Conservation (phyloP, 2,888 invertebrate genomes). For the Lysandra bellargus region DNA sequence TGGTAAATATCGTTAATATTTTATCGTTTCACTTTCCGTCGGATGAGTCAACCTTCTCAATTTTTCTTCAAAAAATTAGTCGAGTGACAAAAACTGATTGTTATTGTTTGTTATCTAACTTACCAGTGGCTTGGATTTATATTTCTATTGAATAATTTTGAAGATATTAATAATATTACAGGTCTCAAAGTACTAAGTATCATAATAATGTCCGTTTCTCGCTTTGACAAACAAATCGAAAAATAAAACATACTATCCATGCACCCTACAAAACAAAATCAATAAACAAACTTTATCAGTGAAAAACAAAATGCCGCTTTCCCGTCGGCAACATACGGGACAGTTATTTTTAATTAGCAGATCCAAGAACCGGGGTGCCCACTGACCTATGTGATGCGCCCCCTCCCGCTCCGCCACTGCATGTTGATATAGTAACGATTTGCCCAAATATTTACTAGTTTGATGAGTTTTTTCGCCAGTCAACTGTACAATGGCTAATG, state of each 20-base stretch:
- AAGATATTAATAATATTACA: too few relatives aligned
- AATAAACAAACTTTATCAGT: not conserved
- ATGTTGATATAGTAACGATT: conserved; percentile 3
- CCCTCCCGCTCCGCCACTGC: not conserved
- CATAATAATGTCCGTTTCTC: too few relatives aligned
- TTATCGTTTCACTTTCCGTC: too few relatives aligned
- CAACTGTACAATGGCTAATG: not conserved
- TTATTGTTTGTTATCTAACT: too few relatives aligned
- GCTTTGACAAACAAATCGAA: not conserved
- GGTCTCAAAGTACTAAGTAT: too few relatives aligned
- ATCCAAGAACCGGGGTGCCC: conserved; percentile 45
- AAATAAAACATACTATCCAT: not conserved
- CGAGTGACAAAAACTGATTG: too few relatives aligned
- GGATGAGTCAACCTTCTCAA: too few relatives aligned
- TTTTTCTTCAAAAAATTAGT: too few relatives aligned
- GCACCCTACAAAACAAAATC: not conserved
- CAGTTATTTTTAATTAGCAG: conserved; percentile 43
- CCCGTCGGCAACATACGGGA: not conserved
- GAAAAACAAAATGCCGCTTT: not conserved
- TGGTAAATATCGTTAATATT: too few relatives aligned
- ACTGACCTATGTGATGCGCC: conserved; percentile 51
- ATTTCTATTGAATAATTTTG: too few relatives aligned
- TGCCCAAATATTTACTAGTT: not conserved
- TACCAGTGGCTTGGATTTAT: too few relatives aligned
- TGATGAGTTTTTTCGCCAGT: not conserved